Conservation (phyloP, 2,797 vertebrate species). For the Pseudocheirus occidentalis region DNA sequence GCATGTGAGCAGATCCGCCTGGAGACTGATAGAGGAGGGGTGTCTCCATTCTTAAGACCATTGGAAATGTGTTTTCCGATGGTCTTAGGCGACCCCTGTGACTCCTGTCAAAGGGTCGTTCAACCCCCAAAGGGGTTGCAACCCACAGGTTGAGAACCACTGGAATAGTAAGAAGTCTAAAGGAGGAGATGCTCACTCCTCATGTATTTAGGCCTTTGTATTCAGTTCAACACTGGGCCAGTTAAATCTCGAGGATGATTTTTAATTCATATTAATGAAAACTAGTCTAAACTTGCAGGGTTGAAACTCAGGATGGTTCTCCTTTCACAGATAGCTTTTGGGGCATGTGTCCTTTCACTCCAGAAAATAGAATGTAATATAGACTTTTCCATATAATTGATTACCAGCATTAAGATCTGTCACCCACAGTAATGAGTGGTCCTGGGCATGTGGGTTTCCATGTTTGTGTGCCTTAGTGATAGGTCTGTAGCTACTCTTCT, state of each 20-base stretch:
- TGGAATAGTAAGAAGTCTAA: background rate
- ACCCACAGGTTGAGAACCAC: too few species aligned
- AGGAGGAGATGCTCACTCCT: background rate
- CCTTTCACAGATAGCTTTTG: background rate
- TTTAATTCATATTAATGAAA: background rate
- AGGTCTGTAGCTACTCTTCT: background rate
- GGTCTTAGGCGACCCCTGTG: too few species aligned
- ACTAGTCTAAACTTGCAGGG: background rate
- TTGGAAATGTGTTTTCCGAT: too few species aligned
- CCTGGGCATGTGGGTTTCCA: background rate
- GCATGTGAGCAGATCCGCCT: too few species aligned
- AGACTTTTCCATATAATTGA: background rate
- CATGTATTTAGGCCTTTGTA: background rate
- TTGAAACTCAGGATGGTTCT: background rate
- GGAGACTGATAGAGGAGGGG: too few species aligned
- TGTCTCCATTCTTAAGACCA: too few species aligned
- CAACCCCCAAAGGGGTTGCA: too few species aligned
- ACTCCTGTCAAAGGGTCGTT: too few species aligned
- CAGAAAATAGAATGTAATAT: background rate
- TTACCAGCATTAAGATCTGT: background rate
- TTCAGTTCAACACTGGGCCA: background rate
- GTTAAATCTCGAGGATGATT: background rate
- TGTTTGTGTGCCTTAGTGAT: background rate
- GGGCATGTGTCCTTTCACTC: background rate
- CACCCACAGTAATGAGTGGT: background rate